Base-by-base conservation (phyloP, 2,888 invertebrate genomes). In the Strigamia transsilvanica region DNA sequence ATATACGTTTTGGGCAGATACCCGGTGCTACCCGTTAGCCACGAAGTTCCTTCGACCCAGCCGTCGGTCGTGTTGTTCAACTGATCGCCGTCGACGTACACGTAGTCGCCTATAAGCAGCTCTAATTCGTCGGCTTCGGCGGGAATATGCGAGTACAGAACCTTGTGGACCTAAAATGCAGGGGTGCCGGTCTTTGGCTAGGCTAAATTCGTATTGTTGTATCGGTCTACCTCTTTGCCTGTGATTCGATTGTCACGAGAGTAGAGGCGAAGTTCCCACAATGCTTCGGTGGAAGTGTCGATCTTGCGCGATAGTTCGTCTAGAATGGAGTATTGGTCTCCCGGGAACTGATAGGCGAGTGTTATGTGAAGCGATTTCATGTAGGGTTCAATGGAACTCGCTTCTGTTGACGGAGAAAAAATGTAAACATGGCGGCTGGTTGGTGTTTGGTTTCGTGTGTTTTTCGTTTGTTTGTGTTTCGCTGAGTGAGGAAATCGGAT, bases 361-460 rank as follows among this genome's bases (percentile, higher is more conserved):
- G 96, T 95, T 85, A 97, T 90, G 88, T 97, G 96, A 81, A 96
- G 90, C 12, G 94, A 94, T 88, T 96, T 95, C 81, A 93, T 93
- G 87, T 94, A 93, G 0, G 94, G 93, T 87, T 95, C 94, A 66
- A 88, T 85, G 10, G 84, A 84, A 9, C 34, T 18, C 10, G n/a
- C 27, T 13, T 42, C 81, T 81, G 38, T n/a, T 32, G 18, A 46
- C n/a, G 23, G 66, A 66, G 80, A 42, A 27, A 56, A 79, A 41
- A 38, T 38, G 38, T 38, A 38, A 38, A 38, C 6, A 6, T 38
- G 38, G 6, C 38, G 38, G 6, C 0, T 38, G 3, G 34, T 34
- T 34, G 6, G 38, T 38, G 38, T 27, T 27, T 3, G 3, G 27
- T 27, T 27, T 27, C 38, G 6, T 6, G 38, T 38, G 2, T 38